A percentile compares a stretch with the other conserved stretches of the same genome.
Conservation (phyloP, 2,888 invertebrate genomes). For the Acrocera orbiculus region DNA sequence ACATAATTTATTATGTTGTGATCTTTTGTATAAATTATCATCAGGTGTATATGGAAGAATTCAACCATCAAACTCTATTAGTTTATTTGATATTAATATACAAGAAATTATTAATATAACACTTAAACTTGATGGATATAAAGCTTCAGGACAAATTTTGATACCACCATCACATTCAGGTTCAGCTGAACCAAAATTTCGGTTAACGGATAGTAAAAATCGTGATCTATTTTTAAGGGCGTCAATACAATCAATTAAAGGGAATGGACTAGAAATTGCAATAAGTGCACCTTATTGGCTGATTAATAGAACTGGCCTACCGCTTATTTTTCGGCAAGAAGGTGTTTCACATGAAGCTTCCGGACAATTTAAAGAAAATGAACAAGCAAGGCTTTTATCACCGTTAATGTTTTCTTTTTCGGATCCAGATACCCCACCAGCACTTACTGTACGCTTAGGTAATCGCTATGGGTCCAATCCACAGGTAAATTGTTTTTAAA, state of each 20-base stretch:
- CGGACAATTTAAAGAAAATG: slow-evolving; percentile 90
- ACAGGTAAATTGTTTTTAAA: slow-evolving; percentile 27
- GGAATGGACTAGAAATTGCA: slow-evolving; percentile 46
- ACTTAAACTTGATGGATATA: slow-evolving; percentile 71
- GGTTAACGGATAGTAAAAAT: slow-evolving; percentile 53
- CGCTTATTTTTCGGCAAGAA: slow-evolving; percentile 88
- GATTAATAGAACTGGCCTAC: slow-evolving; percentile 87
- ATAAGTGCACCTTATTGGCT: slow-evolving; percentile 86
- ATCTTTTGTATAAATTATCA: slow-evolving; percentile 45
- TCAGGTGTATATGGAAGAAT: slow-evolving; percentile 30
- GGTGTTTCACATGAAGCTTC: slow-evolving; percentile 57
- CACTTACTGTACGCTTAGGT: slow-evolving; percentile 62
- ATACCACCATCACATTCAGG: slow-evolving; percentile 32
- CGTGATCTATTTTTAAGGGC: slow-evolving; percentile 61
- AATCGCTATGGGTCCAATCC: slow-evolving; percentile 37
- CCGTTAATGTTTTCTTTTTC: slow-evolving; percentile 89
- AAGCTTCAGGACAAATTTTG: slow-evolving; percentile 45
- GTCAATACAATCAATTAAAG: slow-evolving; percentile 39
- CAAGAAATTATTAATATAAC: slow-evolving; percentile 48
- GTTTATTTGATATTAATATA: slow-evolving; percentile 36
- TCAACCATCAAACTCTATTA: slow-evolving; percentile 31
- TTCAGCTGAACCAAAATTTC: slow-evolving; percentile 48
- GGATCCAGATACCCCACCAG: slow-evolving; percentile 70
- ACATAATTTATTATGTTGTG: slow-evolving; percentile 75
- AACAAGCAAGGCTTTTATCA: slow-evolving; percentile 77